Conservation (phyloP, 2,113 vertebrate genomes). For the Amphilophus citrinellus region DNA sequence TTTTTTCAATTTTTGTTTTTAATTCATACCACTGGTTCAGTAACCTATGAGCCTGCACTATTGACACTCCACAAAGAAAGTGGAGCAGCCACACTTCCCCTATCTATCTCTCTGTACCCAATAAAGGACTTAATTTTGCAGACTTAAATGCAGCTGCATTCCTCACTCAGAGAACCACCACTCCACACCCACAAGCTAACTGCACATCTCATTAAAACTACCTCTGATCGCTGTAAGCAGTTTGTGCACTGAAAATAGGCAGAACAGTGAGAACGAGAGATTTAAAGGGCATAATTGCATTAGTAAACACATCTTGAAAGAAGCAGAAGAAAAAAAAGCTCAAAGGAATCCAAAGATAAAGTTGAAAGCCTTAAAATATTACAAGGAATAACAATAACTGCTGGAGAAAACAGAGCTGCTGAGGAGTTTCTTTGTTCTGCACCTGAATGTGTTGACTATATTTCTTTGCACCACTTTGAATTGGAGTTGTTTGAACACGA, state of each 20-base stretch:
- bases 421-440: slow-evolving; percentile 19
- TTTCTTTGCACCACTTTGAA: slow-evolving; percentile 5
- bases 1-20: not conserved
- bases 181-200: slow-evolving; percentile 5
- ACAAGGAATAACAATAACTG: slow-evolving; percentile 11
- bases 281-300: slow-evolving; percentile 29
- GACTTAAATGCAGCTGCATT: slow-evolving; percentile 60
- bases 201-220: slow-evolving; percentile 36
- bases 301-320: slow-evolving; percentile 26
- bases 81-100: slow-evolving; percentile 4
- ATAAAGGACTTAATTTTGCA: slow-evolving; percentile 56
- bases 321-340: not conserved
- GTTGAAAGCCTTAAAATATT: not conserved
- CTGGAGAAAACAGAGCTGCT: not conserved
- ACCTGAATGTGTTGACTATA: not conserved
- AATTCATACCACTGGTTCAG: not conserved
- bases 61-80: slow-evolving; percentile 44
- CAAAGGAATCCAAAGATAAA: slow-evolving; percentile 18
- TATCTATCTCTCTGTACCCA: slow-evolving; percentile 20
- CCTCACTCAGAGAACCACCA: slow-evolving; percentile 19
- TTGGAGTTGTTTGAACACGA: not conserved
- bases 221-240: slow-evolving; percentile 39
- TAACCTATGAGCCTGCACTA: not conserved
- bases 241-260: slow-evolving; percentile 14
- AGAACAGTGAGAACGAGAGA: not conserved